Evolutionary conservation across 2,888 invertebrate genomes (phyloP), one percentile per base, ranked within the genome.

Genomic region (Oscheius onirici): DNA sequence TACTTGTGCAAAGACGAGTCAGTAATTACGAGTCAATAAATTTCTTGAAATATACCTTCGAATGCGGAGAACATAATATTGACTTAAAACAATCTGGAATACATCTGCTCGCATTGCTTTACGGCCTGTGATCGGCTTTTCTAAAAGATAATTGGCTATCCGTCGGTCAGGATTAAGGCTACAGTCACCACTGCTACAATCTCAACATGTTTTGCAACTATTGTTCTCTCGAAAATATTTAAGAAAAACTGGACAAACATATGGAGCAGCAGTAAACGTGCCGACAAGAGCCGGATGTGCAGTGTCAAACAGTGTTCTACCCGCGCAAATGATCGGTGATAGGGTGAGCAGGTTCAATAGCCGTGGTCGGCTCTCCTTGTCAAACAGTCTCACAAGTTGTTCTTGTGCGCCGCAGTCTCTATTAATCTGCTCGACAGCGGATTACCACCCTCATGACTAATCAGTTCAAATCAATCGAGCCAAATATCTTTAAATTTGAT

Each of bases 301-400:
- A 43, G 58, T 58, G 58, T 58, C 58, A 58, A 58, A 58, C 43
- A 58, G 34, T 34, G 34, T 8, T 58, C 55, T n/a, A 24, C 28
- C 28, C 55, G 55, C 55, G 28, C 26, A 28, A 55, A 28, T 26
- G 55, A 34, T 6, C 34, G 49, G 46, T 63, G 63, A 63, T 63
- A 63, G 60, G 22, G 63, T 63, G 46, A 8, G 63, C 63, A 46
- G 63, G 63, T 63, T 63, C 63, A 51, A 63, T 63, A 46, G 63
- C 63, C 46, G 49, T 63, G 63, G 60, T 46, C 28, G 49, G 63
- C 49, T 63, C 49, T 63, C 63, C 24, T 63, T 63, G 63, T 63
- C 63, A 63, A 63, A 63, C 63, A 46, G 26, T 63, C 63, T 63
- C 63, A 63, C 63, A 63, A 63, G 63, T 63, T 63, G 63, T 63